phyloP scores from a whole-genome alignment of 2,113 vertebrate species.

The Geothlypis trichas region DNA sequence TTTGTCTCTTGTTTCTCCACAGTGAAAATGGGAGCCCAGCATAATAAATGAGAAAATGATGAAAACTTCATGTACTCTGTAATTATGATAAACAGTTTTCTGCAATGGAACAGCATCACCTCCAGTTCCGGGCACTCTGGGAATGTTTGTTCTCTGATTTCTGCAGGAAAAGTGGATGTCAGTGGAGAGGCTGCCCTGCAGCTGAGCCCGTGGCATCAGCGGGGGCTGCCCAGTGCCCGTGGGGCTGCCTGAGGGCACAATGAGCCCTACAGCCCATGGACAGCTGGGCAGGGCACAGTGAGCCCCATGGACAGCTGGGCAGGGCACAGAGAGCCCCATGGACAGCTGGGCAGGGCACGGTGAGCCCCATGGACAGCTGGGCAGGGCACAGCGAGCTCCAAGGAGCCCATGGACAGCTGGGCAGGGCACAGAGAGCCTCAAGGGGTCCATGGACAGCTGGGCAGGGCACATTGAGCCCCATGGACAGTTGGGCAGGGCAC shows the following conservation, averaged over 20 bases:
- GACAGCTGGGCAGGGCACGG: too few species aligned
- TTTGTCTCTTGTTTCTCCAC: neutral
- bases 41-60: neutral
- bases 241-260: neutral
- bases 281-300: accelerated
- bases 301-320: too few species aligned
- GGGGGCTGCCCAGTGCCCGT: accelerated
- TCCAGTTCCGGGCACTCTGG: neutral
- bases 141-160: neutral
- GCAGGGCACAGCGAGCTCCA: neutral
- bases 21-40: neutral
- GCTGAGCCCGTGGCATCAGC: accelerated
- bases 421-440: too few species aligned
- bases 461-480: neutral
- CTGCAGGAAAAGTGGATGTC: neutral
- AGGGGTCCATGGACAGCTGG: accelerated
- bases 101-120: neutral
- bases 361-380: too few species aligned
- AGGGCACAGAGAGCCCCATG: too few species aligned
- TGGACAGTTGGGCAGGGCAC: too few species aligned
- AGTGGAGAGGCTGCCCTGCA: neutral
- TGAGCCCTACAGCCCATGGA: accelerated
- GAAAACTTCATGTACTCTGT: neutral
- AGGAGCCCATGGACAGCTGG: too few species aligned
- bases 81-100: neutral